Base-by-base conservation (phyloP, 1,140 invertebrate species). In the Agrilus planipennis region DNA sequence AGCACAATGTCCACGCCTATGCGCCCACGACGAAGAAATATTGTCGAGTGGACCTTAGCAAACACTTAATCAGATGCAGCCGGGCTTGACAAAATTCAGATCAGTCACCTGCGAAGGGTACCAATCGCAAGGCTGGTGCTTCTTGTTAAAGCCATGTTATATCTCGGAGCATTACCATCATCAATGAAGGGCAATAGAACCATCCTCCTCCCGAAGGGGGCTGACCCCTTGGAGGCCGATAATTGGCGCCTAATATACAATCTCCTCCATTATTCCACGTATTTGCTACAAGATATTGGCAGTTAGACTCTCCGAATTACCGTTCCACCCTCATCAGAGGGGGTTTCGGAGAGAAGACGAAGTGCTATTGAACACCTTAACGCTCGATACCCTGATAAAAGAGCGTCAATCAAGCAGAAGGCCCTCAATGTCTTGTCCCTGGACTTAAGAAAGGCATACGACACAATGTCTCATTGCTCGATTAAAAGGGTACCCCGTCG, bases 301-400 rank as follows among this genome's bases (percentile, higher is more conserved):
- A 11, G 4, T 15, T 10, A 7, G 28, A 6, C 18, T 40, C 4
- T 7, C 12, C 6, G 4, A 16, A 6, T 16, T 40, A 17, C 28
- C 38, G 5, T 7, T 39, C 12, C 20, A 39, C 18, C 36, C 25
- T 18, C 38, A 41, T 10, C 52, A 53, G 23, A 12, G 48, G 11
- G 46, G 45, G 0, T 55, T 52, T 23, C 12, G 27, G 1, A 20
- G 34, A 3, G 27, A 38, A 15, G 45, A 50, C 21, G 54, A 51
- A 2, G 34, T 28, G 9, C 17, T 50, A 1, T 21, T 41, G 0
- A 53, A 53, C 27, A 29, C 11, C 0, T 9, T 45, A 2, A 37
- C 44, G 2, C 30, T 54, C 0, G 16, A 50, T 3, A 9, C 22
- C 9, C 19, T 29, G 17, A 50, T n/a, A n/a, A n/a, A n/a, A n/a